A percentile compares a stretch with the other conserved stretches of the same genome.
Evolutionary conservation across 2,888 invertebrate genomes (phyloP).

Genomic region (Drosophila rubida): DNA sequence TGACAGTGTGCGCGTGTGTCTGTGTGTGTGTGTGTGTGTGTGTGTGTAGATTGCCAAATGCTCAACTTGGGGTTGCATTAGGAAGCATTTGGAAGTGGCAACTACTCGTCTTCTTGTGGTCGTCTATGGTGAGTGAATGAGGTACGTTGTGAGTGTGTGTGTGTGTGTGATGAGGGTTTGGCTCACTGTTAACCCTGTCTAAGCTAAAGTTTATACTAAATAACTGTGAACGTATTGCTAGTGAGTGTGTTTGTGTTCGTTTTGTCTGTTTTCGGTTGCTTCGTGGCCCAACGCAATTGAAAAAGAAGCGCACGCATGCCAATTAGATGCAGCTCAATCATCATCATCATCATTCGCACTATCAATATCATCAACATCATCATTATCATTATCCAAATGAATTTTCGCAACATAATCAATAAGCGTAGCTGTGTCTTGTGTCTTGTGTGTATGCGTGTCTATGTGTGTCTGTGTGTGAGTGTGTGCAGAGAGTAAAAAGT

Average conservation of each 20-base stretch:
- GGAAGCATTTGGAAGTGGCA: slow-evolving; percentile 52
- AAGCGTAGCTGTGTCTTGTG: slow-evolving; percentile 53
- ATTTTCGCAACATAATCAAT: slow-evolving; percentile 57
- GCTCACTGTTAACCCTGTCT: slow-evolving; percentile 28
- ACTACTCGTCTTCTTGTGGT: slow-evolving; percentile 35
- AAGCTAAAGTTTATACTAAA: slow-evolving; percentile 8
- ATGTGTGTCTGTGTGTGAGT: slow-evolving; percentile 6
- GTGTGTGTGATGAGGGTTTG: slow-evolving; percentile 24
- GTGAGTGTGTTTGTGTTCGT: slow-evolving; percentile 11
- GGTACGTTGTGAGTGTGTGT: slow-evolving; percentile 15
- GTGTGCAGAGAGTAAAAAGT: slow-evolving; percentile 48
- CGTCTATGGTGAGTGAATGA: slow-evolving; percentile 1
- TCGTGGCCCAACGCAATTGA: slow-evolving; percentile 56
- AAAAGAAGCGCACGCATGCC: slow-evolving; percentile 77
- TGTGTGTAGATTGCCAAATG: slow-evolving; percentile 33
- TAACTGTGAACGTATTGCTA: not conserved
- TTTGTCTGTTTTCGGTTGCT: slow-evolving; percentile 22
- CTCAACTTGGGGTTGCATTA: slow-evolving; percentile 36
- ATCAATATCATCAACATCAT: slow-evolving; percentile 39
- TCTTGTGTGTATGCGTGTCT: slow-evolving; percentile 6
- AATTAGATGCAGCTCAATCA: slow-evolving; percentile 63
- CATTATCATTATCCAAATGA: slow-evolving; percentile 26
- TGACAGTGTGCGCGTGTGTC: slow-evolving; percentile 4
- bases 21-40: slow-evolving; percentile 7
- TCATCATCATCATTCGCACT: slow-evolving; percentile 17